phyloP scores from a whole-genome alignment of 2,888 invertebrate genomes.

The Chloromyia formosa region DNA sequence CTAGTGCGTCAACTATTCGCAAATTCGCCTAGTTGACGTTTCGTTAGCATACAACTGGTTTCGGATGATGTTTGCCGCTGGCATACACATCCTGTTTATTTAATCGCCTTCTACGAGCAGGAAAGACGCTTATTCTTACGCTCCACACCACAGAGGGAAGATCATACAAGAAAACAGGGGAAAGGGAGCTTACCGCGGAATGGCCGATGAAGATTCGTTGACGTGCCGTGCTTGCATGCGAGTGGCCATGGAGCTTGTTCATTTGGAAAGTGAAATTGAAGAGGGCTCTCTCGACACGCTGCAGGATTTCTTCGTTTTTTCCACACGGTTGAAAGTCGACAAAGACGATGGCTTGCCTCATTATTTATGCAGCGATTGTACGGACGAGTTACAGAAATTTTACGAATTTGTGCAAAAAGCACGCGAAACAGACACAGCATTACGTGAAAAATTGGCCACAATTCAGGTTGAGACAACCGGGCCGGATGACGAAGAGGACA shows the following conservation, averaged over 20 bases:
- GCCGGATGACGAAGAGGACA: neutral
- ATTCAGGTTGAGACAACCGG: too few relatives aligned
- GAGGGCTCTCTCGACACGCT: neutral
- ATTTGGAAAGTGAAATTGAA: constrained; percentile 23
- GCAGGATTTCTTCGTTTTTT: constrained; percentile 15
- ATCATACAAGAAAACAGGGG: too few relatives aligned
- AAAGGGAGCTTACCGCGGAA: too few relatives aligned
- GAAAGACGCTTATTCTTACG: too few relatives aligned
- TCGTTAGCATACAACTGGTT: too few relatives aligned
- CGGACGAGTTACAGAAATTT: neutral
- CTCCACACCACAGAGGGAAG: too few relatives aligned
- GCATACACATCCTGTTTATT: too few relatives aligned
- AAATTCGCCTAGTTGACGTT: too few relatives aligned
- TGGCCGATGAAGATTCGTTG: neutral
- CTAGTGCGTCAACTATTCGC: too few relatives aligned
- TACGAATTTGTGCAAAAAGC: constrained; percentile 33
- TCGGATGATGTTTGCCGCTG: too few relatives aligned
- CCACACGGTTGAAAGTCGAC: constrained; percentile 14
- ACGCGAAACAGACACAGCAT: constrained; percentile 5
- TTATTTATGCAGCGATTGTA: constrained; percentile 19
- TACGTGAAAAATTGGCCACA: neutral
- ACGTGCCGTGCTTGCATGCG: constrained; percentile 35
- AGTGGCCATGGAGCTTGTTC: constrained; percentile 4
- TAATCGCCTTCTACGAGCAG: too few relatives aligned
- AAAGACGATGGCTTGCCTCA: constrained; percentile 23